phyloP scores from a whole-genome alignment of 2,113 vertebrate species.

The Rhynchomys soricoides region DNA sequence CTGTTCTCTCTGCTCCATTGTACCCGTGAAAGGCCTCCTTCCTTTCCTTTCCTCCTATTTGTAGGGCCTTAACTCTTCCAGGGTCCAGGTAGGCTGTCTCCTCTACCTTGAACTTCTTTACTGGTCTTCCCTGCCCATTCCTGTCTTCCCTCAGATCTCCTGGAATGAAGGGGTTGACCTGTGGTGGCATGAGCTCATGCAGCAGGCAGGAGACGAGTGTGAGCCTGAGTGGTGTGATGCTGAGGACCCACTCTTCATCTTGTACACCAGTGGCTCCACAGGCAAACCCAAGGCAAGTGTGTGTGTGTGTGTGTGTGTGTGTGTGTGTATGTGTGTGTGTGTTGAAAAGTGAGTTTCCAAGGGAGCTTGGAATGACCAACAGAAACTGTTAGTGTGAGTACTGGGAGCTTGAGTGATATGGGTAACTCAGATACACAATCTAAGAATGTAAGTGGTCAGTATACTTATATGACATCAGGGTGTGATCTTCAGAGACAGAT shows the following conservation, averaged over 20 bases:
- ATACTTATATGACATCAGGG: background rate
- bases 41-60: background rate
- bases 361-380: background rate
- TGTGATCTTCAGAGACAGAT: background rate
- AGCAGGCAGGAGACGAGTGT: slow-evolving; percentile 89
- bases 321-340: background rate
- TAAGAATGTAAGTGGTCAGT: background rate
- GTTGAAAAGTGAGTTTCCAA: background rate
- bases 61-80: background rate
- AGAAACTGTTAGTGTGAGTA: slow-evolving; percentile 9
- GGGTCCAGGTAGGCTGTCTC: slow-evolving; percentile 33
- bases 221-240: slow-evolving; percentile 97
- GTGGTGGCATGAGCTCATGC: slow-evolving; percentile 94
- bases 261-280: slow-evolving; percentile 98
- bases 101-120: slow-evolving; percentile 21
- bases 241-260: slow-evolving; percentile 96
- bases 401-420: background rate
- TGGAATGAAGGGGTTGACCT: slow-evolving; percentile 92
- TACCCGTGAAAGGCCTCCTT: background rate
- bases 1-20: slow-evolving; percentile 1
- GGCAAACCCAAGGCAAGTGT: slow-evolving; percentile 95
- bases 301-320: background rate
- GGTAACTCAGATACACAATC: slow-evolving; percentile 41
- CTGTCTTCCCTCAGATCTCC: slow-evolving; percentile 86
- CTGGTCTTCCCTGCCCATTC: slow-evolving; percentile 16